Evolutionary conservation across 2,888 invertebrate species (phyloP), one percentile per base, ranked within the genome.

Genomic region (Stratiomys singularior): DNA sequence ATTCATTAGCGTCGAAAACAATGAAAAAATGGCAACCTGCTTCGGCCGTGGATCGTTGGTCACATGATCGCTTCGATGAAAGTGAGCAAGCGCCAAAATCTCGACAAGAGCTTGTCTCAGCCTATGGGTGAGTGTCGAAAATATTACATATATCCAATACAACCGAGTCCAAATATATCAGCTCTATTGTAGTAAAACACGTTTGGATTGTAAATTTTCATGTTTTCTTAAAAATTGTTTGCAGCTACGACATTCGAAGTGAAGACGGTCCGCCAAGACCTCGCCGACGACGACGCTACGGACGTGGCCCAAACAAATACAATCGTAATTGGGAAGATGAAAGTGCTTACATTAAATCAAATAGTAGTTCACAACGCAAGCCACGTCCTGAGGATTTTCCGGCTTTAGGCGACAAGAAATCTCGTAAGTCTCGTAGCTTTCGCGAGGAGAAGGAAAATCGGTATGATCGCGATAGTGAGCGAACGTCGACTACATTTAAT

Each of bases 311-410:
- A 0, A 96, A 93, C 85, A 96, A 96, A 86, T 97, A 97, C 86
- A 95, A 94, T 0, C 91, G 96, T 13, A 96, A 95, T 78, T 97
- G 96, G 96, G 96, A 96, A 84, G 96, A 97, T 84, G 96, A 95
- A 85, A 94, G 94, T 84, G 96, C 96, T 0, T 97, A 96, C 85
- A 89, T 90, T 23, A 92, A 94, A 81, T 78, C 89, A 84, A 28
- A 77, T 11, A 76, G 15, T 0, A 86, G 83, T 78, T 84, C 84
- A 46, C 86, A 86, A 79, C 83, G 86, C 79, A 86, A 84, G 83
- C 86, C 81, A 81, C 81, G 91, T 88, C 79, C 91, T 87, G 85
- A 92, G 89, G 87, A 92, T 89, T 83, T 88, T 90, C 82, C 90
- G 83, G 86, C 90, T 83, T 83, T 89, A 82, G 83, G 90, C 67